A percentile compares a stretch with the other conserved stretches of the same genome.
Evolutionary conservation across 2,113 vertebrate species (phyloP).

Genomic region (Onychostoma macrolepis): DNA sequence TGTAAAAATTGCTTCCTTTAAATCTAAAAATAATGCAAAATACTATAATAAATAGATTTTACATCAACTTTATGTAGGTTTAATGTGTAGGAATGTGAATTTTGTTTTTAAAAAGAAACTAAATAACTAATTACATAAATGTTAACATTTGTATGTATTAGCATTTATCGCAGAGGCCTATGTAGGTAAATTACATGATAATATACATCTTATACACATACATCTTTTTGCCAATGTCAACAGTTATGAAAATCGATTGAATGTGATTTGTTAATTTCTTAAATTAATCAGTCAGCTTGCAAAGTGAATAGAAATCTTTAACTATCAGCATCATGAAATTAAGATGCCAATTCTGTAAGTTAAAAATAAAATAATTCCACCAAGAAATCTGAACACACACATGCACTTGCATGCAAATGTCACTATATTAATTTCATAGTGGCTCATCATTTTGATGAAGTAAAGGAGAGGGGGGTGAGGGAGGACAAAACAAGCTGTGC

Average conservation of each 20-base stretch:
- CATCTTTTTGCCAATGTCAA: background rate
- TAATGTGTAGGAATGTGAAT: background rate
- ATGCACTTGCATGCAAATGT: conserved; percentile 55
- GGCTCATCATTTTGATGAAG: conserved; percentile 90
- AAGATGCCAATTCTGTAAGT: background rate
- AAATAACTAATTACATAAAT: background rate
- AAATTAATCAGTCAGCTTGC: background rate
- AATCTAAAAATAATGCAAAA: background rate
- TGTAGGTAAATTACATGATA: background rate
- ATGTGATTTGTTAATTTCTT: background rate
- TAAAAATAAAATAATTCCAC: background rate
- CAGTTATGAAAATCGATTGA: background rate
- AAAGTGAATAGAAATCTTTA: background rate
- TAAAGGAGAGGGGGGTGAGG: conserved; percentile 65
- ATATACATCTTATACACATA: background rate
- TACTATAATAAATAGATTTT: background rate
- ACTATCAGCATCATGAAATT: background rate
- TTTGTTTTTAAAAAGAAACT: background rate
- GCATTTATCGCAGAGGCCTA: background rate
- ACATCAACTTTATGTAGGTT: background rate
- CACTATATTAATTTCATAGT: conserved; percentile 85
- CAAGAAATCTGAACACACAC: conserved; percentile 21
- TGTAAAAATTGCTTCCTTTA: background rate
- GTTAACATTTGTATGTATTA: background rate
- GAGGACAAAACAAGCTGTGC: conserved; percentile 78